These are phyloP conservation scores for Phoebastria nigripes DNA, from an alignment of 2,797 vertebrate species.

Conservation along the genomic window DNA sequence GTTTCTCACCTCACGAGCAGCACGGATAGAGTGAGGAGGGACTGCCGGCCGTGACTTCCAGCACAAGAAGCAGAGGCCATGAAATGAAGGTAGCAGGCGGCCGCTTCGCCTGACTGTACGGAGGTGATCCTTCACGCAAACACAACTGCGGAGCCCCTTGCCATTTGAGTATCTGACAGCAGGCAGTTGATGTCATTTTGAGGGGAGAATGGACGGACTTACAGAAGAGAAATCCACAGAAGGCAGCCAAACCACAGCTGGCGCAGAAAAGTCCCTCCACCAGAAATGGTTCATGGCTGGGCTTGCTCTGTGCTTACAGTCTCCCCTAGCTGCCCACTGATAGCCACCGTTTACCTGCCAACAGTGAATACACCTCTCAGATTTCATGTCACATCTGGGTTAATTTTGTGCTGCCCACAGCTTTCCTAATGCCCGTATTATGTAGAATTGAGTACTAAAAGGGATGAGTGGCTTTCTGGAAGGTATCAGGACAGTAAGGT, in stretches of 20 bases:
- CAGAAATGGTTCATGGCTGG: not conserved
- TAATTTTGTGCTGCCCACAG: not conserved
- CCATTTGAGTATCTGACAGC: not conserved
- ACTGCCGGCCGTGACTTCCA: not conserved
- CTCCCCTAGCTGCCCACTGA: not conserved
- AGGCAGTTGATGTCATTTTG: not conserved
- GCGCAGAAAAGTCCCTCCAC: not conserved
- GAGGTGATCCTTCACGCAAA: not conserved
- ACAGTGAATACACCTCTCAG: not conserved
- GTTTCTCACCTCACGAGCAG: rapidly evolving
- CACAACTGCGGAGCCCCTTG: not conserved
- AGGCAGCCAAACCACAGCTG: not conserved
- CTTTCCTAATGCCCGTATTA: not conserved
- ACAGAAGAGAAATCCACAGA: not conserved
- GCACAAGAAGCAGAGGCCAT: not conserved
- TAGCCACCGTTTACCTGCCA: not conserved
- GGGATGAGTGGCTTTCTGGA: not conserved
- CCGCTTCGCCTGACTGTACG: rapidly evolving
- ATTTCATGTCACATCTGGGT: not conserved
- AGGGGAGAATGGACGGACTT: not conserved
- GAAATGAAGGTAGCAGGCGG: not conserved
- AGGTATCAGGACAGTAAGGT: not conserved
- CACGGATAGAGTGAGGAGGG: not conserved
- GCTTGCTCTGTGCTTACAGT: not conserved
- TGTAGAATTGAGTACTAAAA: not conserved